Evolutionary conservation across 2,888 invertebrate genomes (phyloP).

Genomic region (Ceramica pisi): DNA sequence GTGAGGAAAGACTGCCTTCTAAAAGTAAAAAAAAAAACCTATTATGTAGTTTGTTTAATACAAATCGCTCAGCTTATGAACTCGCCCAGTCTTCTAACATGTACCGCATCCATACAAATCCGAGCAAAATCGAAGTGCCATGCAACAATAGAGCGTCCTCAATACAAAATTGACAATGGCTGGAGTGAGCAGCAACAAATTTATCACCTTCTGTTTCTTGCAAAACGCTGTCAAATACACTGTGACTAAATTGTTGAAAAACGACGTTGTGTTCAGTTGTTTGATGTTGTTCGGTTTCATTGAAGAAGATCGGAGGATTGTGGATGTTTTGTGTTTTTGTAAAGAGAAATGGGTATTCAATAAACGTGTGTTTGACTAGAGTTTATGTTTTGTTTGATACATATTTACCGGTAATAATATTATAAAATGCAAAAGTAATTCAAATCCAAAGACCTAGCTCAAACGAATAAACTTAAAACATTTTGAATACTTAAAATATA

Average conservation of each 20-base stretch:
- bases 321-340: slow-evolving; percentile 7
- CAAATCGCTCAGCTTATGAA: slow-evolving; percentile 2
- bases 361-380: background rate
- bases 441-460: background rate
- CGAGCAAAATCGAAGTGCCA: slow-evolving; percentile 89
- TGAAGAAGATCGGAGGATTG: slow-evolving; percentile 17
- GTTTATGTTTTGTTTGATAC: background rate
- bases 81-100: slow-evolving; percentile 48
- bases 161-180: slow-evolving; percentile 89
- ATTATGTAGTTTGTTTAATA: background rate
- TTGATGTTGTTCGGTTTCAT: slow-evolving; percentile 41
- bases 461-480: too few species aligned
- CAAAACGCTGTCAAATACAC: slow-evolving; percentile 73
- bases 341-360: background rate
- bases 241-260: slow-evolving; percentile 85
- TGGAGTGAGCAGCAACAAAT: slow-evolving; percentile 82
- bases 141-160: slow-evolving; percentile 87
- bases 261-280: slow-evolving; percentile 58
- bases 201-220: slow-evolving; percentile 88
- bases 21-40: background rate
- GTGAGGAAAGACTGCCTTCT: too few species aligned
- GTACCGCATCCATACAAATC: slow-evolving; percentile 76
- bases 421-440: background rate
- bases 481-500: too few species aligned
- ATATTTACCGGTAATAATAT: too few species aligned